A percentile compares a stretch with the other conserved stretches of the same genome.
Evolutionary conservation across 2,113 vertebrate species (phyloP).

Genomic region (Anhinga rufa): DNA sequence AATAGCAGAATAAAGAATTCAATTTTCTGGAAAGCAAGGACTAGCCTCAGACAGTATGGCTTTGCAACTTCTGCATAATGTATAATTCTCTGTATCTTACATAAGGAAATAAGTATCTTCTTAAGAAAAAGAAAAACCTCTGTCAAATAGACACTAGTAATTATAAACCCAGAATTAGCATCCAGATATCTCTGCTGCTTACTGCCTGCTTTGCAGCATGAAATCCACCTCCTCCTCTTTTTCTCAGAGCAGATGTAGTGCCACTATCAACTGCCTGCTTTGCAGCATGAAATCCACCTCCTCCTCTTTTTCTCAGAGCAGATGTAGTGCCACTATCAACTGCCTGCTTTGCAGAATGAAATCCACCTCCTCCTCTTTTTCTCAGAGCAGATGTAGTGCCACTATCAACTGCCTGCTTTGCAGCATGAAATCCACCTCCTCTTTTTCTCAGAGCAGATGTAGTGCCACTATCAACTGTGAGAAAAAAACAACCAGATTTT

Average conservation of each 20-base stretch:
- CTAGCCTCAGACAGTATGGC: not conserved
- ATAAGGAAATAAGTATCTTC: not conserved
- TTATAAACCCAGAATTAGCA: not conserved
- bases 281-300: not conserved
- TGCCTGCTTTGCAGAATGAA: not conserved
- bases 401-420: not conserved
- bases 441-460: not conserved
- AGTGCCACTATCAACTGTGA: not conserved
- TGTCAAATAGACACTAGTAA: not conserved
- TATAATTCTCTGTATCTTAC: not conserved
- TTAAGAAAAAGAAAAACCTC: not conserved
- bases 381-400: not conserved
- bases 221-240: not conserved
- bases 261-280: not conserved
- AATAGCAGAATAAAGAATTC: not conserved
- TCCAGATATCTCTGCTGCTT: not conserved
- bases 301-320: not conserved
- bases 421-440: not conserved
- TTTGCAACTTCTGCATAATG: not conserved
- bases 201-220: not conserved
- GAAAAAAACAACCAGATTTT: not conserved
- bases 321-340: not conserved
- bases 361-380: not conserved
- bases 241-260: not conserved
- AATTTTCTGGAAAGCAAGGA: not conserved